Evolutionary conservation across 2,113 vertebrate species (phyloP), one percentile per base, ranked within the genome.

Genomic region (Ophiodon elongatus): DNA sequence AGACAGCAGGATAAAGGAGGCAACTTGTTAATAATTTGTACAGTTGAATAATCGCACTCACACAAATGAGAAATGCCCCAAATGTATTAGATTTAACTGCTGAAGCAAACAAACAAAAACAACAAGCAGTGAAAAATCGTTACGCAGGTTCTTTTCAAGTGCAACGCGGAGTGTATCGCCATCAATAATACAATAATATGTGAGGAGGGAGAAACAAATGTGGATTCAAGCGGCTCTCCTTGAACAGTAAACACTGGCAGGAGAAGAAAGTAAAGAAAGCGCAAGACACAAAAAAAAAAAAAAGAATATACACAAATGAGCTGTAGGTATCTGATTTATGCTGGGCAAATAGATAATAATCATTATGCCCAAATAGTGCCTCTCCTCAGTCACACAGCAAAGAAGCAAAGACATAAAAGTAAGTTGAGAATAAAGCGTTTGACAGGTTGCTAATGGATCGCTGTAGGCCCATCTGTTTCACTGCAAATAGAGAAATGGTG

Each of bases 381-480:
- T 91, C 79, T 90, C 85, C 91, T 91, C 88, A 85, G 89, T 91
- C 92, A 90, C 91, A 94, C 88, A 93, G 91, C 88, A 85, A 89
- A 94, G 92, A 92, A 92, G 94, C 92, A 89, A 86, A 95, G 94
- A 94, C 93, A 95, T 94, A 94, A 95, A 94, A 95, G 94, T 94
- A 94, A 95, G 94, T 95, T 94, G 91, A 88, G 94, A 95, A 94
- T 92, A 94, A 94, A 94, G 94, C 95, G 93, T 95, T 94, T 96
- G 96, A 97, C 96, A 96, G 95, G 91, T 92, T 95, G 95, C 93
- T 96, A 96, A 96, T 96, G 95, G 95, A 96, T 96, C 88, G 93
- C 95, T 96, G 93, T 94, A 89, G 96, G 95, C 94, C 95, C 95
- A 96, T 96, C 96, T 96, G 96, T 93, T 96, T 95, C 94, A 92